A percentile compares a stretch with the other conserved stretches of the same genome.
Evolutionary conservation across 1,140 invertebrate genomes (phyloP).

Genomic region (Euborellia annulipes): DNA sequence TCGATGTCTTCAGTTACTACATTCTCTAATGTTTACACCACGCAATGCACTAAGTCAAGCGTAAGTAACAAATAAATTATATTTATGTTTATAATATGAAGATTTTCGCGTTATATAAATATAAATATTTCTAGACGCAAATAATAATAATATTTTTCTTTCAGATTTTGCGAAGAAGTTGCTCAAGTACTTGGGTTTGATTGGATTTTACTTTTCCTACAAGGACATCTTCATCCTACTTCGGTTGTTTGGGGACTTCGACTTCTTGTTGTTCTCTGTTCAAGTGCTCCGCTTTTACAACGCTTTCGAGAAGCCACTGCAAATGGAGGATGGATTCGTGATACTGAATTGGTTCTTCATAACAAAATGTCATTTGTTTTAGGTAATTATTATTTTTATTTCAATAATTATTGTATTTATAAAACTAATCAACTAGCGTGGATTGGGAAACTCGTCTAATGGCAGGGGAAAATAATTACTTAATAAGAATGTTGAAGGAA

Average conservation of each 20-base stretch:
- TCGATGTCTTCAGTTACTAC: conserved; percentile 63
- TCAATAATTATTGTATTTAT: too few relatives aligned
- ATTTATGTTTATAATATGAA: conserved; percentile 14
- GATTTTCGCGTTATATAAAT: too few relatives aligned
- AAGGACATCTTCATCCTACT: conserved; percentile 72
- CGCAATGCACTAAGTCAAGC: conserved; percentile 28
- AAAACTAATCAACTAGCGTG: too few relatives aligned
- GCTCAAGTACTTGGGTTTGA: conserved; percentile 84
- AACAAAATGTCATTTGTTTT: conserved; percentile 60
- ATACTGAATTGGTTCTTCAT: conserved; percentile 71
- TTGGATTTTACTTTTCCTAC: conserved; percentile 89
- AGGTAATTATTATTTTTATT: conserved; percentile 29
- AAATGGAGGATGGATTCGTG: conserved; percentile 82
- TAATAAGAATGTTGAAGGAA: too few relatives aligned
- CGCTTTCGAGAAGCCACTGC: conserved; percentile 72
- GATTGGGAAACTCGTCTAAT: too few relatives aligned
- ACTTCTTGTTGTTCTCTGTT: conserved; percentile 75
- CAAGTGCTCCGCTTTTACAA: conserved; percentile 37
- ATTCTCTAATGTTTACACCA: conserved; percentile 47
- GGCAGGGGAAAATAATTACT: too few relatives aligned
- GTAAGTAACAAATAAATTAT: conserved; percentile 21
- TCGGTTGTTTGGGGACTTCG: conserved; percentile 78
- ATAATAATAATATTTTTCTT: conserved; percentile 15
- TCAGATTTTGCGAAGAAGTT: conserved; percentile 80
- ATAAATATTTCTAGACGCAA: too few relatives aligned